A percentile compares a stretch with the other conserved stretches of the same genome.
Evolutionary conservation across 1,140 invertebrate genomes (phyloP).

Genomic region (Chironomus tepperi): DNA sequence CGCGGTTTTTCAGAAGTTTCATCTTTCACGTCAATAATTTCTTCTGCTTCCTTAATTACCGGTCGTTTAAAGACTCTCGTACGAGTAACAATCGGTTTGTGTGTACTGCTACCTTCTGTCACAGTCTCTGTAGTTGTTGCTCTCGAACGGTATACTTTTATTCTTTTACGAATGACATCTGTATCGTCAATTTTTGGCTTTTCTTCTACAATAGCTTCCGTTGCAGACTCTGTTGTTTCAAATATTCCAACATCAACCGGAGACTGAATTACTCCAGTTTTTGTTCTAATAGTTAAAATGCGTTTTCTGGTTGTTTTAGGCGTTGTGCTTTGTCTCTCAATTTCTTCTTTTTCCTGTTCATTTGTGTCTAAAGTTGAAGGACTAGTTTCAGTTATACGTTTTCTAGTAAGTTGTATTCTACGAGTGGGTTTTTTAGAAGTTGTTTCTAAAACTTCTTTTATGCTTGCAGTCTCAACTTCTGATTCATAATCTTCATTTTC

Average conservation of each 20-base stretch:
- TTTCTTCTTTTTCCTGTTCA: too few species aligned
- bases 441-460: too few species aligned
- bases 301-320: background rate
- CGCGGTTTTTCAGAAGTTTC: slow-evolving; percentile 25
- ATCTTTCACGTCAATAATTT: background rate
- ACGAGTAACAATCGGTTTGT: background rate
- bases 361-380: too few species aligned
- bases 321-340: background rate
- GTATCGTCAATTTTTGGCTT: background rate
- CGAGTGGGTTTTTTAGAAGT: too few species aligned
- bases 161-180: slow-evolving; percentile 16
- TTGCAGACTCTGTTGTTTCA: background rate
- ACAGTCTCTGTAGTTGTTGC: slow-evolving; percentile 24
- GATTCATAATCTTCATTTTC: background rate
- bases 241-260: background rate
- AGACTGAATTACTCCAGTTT: background rate
- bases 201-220: background rate
- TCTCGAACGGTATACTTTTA: slow-evolving; percentile 25
- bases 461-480: background rate
- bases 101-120: slow-evolving; percentile 25
- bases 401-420: too few species aligned
- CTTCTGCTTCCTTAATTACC: background rate
- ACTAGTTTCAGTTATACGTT: too few species aligned
- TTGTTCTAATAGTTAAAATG: background rate
- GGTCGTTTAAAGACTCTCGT: background rate